A percentile compares a stretch with the other conserved stretches of the same genome.
phyloP scores from a whole-genome alignment of 2,888 invertebrate species.

The Cloeon dipterum region DNA sequence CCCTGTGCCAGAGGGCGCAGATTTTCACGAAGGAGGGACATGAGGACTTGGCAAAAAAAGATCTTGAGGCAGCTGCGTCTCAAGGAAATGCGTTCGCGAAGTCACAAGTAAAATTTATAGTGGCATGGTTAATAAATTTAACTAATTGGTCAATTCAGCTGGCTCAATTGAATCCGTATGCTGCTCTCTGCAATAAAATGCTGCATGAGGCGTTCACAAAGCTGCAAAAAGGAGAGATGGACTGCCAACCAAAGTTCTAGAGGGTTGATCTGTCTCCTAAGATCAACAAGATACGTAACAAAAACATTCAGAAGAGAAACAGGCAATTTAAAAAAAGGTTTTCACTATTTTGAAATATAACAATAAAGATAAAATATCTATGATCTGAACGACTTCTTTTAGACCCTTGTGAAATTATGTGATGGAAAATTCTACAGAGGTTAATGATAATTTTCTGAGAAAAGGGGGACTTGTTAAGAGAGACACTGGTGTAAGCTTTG shows the following conservation, averaged over 20 bases:
- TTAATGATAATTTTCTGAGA: no score
- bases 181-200: conserved; percentile 91
- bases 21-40: conserved; percentile 43
- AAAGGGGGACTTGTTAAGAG: no score
- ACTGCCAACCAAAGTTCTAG: not conserved
- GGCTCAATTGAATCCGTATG: conserved; percentile 78
- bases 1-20: conserved; percentile 65
- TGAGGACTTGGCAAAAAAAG: conserved; percentile 41
- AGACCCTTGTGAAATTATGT: no score
- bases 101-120: conserved; percentile 46
- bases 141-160: conserved; percentile 27
- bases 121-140: not conserved
- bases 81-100: conserved; percentile 75
- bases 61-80: conserved; percentile 56
- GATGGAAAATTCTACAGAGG: no score
- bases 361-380: no score
- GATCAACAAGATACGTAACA: no score
- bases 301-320: no score
- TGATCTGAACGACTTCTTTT: no score
- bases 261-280: no score
- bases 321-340: no score
- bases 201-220: conserved; percentile 47
- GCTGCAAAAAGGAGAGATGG: conserved; percentile 7
- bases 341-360: no score
- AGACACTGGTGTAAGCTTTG: no score